A percentile compares a stretch with the other conserved stretches of the same genome.
phyloP scores from a whole-genome alignment of 2,888 invertebrate species.

The Andrena hattorfiana region DNA sequence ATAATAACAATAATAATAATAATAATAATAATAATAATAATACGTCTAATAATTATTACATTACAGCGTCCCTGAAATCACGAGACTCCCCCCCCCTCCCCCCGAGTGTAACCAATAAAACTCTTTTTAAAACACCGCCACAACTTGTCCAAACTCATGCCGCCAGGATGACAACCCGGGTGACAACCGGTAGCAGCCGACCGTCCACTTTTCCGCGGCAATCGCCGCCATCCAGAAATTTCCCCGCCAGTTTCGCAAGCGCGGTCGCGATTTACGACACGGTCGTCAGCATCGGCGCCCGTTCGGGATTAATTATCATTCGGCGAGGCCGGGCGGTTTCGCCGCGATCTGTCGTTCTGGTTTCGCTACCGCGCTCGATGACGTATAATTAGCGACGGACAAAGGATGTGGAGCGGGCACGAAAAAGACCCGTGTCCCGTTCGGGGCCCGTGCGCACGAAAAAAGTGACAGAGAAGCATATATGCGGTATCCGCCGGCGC shows the following conservation, averaged over 20 bases:
- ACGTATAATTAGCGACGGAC: conserved; percentile 52
- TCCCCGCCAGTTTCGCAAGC: conserved; percentile 12
- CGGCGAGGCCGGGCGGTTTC: conserved; percentile 19
- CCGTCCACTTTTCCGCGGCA: conserved; percentile 13
- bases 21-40: too few relatives aligned
- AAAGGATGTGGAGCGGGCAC: conserved; percentile 52
- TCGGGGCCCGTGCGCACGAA: conserved; percentile 7
- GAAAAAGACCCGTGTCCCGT: conserved; percentile 2
- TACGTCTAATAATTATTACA: neutral
- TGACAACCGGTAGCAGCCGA: neutral
- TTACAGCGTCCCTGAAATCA: neutral
- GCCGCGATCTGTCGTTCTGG: conserved; percentile 17
- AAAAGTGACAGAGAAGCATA: conserved; percentile 59
- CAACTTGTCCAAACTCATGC: neutral
- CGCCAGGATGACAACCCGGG: conserved; percentile 6
- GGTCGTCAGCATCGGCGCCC: conserved; percentile 8
- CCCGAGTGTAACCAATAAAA: neutral
- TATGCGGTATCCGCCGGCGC: conserved; percentile 49
- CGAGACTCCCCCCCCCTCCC: too few relatives aligned
- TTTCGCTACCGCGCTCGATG: conserved; percentile 22
- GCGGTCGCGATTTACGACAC: conserved; percentile 5
- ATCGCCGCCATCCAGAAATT: conserved; percentile 16
- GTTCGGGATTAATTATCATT: conserved; percentile 30
- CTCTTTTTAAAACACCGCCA: neutral
- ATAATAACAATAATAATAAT: too few relatives aligned